Percentiles rank a stretch among this genome's conserved stretches.
These are phyloP conservation scores for Schizopygopsis pylzovi DNA, from an alignment of 2,797 vertebrate genomes.

Conservation along the genomic window DNA sequence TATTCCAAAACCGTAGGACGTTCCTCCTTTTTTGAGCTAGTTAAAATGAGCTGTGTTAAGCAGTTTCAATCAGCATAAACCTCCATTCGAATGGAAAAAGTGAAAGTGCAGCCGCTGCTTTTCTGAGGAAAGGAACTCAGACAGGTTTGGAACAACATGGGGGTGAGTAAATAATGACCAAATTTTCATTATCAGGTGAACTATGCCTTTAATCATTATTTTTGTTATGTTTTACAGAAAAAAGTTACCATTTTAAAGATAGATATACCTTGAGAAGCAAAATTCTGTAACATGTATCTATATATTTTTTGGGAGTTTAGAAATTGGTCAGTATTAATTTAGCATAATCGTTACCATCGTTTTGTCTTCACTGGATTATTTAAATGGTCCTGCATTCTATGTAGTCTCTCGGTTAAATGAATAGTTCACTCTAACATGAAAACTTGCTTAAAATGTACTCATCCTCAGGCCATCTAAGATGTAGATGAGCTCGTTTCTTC, in stretches of 20 bases:
- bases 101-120: neutral
- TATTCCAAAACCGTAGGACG: neutral
- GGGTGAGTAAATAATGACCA: neutral
- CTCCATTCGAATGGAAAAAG: neutral
- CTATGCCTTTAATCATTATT: neutral
- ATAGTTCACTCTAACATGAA: neutral
- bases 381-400: neutral
- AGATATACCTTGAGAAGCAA: neutral
- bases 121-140: neutral
- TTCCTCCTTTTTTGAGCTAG: neutral
- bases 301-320: neutral
- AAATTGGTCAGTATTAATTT: neutral
- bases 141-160: neutral
- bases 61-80: neutral
- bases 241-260: neutral
- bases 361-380: slow-evolving; percentile 4
- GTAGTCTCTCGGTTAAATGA: neutral
- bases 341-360: neutral
- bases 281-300: neutral
- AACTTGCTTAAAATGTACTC: neutral
- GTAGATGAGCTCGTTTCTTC: neutral
- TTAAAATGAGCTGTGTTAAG: neutral
- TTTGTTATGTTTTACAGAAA: neutral
- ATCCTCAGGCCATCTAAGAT: neutral
- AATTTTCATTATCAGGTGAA: neutral